Evolutionary conservation across 2,797 vertebrate genomes (phyloP).

Genomic region (Mus spretus): DNA sequence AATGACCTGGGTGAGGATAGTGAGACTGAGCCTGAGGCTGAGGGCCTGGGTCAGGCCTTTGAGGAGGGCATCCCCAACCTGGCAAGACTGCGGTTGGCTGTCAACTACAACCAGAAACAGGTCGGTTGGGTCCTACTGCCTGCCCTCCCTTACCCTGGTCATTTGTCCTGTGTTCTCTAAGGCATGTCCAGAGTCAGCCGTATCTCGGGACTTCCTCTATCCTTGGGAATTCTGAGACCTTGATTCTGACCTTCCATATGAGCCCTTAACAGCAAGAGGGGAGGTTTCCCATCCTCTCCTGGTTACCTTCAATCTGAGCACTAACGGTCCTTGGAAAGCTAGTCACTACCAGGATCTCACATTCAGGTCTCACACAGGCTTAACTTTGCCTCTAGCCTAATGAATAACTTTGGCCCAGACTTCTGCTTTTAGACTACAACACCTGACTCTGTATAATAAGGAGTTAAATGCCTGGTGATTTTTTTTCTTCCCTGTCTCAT

Average conservation of each 20-base stretch:
- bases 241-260: not conserved
- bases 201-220: not conserved
- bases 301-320: not conserved
- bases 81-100: slow-evolving; percentile 92
- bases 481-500: not conserved
- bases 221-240: not conserved
- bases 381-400: not conserved
- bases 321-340: not conserved
- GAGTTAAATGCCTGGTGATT: not conserved
- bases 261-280: not conserved
- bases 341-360: not conserved
- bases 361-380: not conserved
- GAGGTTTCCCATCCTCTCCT: not conserved
- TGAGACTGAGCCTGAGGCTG: slow-evolving; percentile 85
- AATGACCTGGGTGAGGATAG: slow-evolving; percentile 91
- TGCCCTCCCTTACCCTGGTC: not conserved
- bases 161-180: not conserved
- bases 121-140: slow-evolving; percentile 84
- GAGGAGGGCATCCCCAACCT: slow-evolving; percentile 96
- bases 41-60: slow-evolving; percentile 91
- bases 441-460: not conserved
- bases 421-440: not conserved
- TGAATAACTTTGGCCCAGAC: not conserved
- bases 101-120: slow-evolving; percentile 95
- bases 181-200: not conserved